These are phyloP conservation scores for Eupithecia exiguata DNA, from an alignment of 2,888 invertebrate genomes.

Conservation along the genomic window DNA sequence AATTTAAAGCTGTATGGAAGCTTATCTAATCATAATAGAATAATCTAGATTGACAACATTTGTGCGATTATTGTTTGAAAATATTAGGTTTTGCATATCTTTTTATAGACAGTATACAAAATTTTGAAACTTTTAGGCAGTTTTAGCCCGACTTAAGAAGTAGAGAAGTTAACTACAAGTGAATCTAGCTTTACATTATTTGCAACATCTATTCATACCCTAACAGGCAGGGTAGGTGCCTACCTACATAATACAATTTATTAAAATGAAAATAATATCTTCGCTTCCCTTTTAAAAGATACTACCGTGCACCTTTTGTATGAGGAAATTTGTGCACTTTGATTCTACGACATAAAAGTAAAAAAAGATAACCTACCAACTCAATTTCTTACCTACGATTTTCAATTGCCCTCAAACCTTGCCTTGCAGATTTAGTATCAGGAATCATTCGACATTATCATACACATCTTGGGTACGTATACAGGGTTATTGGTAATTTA, in stretches of 20 bases:
- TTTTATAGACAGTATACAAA: conserved; percentile 2
- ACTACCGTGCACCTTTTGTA: conserved; percentile 29
- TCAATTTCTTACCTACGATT: background rate
- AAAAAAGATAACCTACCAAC: background rate
- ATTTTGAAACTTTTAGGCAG: conserved; percentile 5
- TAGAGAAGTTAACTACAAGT: conserved; percentile 7
- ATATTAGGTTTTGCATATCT: background rate
- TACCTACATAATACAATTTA: background rate
- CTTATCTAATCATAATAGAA: background rate
- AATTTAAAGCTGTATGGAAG: conserved; percentile 9
- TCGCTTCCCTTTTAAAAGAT: conserved; percentile 30
- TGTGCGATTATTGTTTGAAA: conserved; percentile 17
- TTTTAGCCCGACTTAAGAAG: background rate
- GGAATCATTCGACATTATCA: too few species aligned
- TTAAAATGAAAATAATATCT: background rate
- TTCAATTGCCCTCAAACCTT: background rate
- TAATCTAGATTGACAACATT: conserved; percentile 8
- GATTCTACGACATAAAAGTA: background rate
- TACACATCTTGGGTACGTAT: background rate
- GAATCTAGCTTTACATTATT: conserved; percentile 9
- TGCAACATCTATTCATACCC: conserved; percentile 10
- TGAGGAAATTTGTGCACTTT: conserved; percentile 21
- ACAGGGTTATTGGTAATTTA: too few species aligned
- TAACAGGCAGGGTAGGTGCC: background rate
- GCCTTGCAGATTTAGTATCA: background rate